phyloP scores from a whole-genome alignment of 2,797 vertebrate species.

The Urocyon cinereoargenteus region DNA sequence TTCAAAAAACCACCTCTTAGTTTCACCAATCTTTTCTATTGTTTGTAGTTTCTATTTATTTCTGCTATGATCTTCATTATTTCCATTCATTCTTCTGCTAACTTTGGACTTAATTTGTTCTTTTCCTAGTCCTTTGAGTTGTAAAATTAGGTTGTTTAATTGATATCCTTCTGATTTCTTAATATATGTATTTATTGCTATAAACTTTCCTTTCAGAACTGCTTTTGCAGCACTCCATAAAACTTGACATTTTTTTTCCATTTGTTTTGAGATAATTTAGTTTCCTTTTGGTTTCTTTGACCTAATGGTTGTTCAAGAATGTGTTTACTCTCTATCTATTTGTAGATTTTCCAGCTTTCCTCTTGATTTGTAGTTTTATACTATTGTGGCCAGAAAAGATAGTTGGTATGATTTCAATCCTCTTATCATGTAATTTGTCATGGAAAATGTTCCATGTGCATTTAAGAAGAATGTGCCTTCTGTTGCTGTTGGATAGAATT shows the following conservation, averaged over 20 bases:
- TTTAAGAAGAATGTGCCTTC: background rate
- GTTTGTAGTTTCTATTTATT: background rate
- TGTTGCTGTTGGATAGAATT: background rate
- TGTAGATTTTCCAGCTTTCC: background rate
- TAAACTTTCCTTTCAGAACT: background rate
- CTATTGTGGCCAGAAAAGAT: background rate
- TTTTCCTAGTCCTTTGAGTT: background rate
- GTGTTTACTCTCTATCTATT: background rate
- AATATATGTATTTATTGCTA: background rate
- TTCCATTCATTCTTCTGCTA: background rate
- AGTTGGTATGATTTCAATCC: background rate
- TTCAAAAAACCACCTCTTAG: background rate
- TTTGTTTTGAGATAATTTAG: background rate
- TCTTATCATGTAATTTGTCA: background rate
- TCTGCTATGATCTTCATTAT: background rate
- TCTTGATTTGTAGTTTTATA: background rate
- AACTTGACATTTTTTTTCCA: background rate
- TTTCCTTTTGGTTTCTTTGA: background rate
- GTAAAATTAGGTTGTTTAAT: background rate
- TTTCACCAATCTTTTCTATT: background rate
- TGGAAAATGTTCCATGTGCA: background rate
- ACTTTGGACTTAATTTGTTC: background rate
- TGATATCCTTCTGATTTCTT: background rate
- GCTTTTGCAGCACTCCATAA: background rate
- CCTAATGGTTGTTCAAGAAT: background rate